Conservation (phyloP, 2,113 vertebrate genomes). For the Eurystomus gularis region DNA sequence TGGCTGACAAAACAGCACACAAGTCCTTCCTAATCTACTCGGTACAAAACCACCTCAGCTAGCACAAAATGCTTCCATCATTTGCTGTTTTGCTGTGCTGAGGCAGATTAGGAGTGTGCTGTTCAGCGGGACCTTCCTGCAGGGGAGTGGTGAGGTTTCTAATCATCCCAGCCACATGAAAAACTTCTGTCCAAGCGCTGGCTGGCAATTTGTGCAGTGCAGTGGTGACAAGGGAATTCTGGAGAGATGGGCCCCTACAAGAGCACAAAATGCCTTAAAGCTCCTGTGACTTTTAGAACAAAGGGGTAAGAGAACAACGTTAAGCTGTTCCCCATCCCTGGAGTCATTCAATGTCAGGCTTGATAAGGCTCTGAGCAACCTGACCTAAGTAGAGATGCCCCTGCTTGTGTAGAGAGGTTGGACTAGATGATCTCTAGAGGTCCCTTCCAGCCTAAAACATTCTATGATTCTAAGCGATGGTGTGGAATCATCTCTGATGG, state of each 20-base stretch:
- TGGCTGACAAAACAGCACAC: background rate
- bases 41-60: background rate
- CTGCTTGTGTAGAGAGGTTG: too few species aligned
- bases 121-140: background rate
- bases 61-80: background rate
- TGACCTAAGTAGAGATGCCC: too few species aligned
- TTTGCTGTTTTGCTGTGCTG: background rate
- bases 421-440: too few species aligned
- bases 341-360: too few species aligned
- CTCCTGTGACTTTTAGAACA: background rate
- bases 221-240: background rate
- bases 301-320: background rate
- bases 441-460: too few species aligned
- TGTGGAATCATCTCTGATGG: background rate
- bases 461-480: too few species aligned
- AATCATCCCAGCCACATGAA: accelerated
- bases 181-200: background rate
- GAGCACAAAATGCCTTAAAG: background rate
- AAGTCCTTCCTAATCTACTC: background rate
- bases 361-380: too few species aligned
- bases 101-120: background rate
- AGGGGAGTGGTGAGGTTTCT: background rate
- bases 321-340: too few species aligned
- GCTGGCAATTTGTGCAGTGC: background rate
- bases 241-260: background rate